Percentiles rank a stretch among this genome's conserved stretches.
phyloP scores from a whole-genome alignment of 2,113 vertebrate species.

The Lagopus muta region DNA sequence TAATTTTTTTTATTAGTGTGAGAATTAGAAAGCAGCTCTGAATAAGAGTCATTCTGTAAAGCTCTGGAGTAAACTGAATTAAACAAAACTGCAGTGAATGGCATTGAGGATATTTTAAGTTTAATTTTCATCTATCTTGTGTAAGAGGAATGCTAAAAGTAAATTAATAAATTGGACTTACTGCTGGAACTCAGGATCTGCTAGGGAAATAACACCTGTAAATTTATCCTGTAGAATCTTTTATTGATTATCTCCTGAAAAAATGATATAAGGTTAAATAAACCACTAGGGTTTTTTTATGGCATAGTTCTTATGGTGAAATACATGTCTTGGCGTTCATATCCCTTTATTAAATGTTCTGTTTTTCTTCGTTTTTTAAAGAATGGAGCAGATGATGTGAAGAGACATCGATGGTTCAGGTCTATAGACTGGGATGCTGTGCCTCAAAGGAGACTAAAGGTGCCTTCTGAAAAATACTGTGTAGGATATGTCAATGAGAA shows the following conservation, averaged over 20 bases:
- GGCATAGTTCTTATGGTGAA: not conserved
- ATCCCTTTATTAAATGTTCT: not conserved
- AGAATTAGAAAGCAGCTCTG: not conserved
- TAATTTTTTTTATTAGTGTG: not conserved
- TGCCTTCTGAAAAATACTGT: slow-evolving; percentile 49
- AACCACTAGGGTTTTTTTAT: not conserved
- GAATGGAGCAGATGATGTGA: slow-evolving; percentile 95
- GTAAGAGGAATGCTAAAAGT: not conserved
- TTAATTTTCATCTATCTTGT: not conserved
- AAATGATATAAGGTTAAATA: not conserved
- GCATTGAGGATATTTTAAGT: not conserved
- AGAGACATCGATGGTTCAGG: slow-evolving; percentile 94
- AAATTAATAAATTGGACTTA: not conserved
- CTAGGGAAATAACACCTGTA: not conserved
- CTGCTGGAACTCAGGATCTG: not conserved
- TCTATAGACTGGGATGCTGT: slow-evolving; percentile 91
- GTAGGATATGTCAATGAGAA: not conserved
- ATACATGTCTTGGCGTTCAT: not conserved
- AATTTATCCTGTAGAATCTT: not conserved
- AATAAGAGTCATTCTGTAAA: not conserved
- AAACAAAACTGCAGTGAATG: not conserved
- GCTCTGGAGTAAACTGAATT: not conserved
- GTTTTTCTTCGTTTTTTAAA: slow-evolving; percentile 52
- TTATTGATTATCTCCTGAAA: not conserved
- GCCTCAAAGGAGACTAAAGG: slow-evolving; percentile 89